Evolutionary conservation across 2,113 vertebrate species (phyloP), one percentile per base, ranked within the genome.

Genomic region (Muscicapa adusta): DNA sequence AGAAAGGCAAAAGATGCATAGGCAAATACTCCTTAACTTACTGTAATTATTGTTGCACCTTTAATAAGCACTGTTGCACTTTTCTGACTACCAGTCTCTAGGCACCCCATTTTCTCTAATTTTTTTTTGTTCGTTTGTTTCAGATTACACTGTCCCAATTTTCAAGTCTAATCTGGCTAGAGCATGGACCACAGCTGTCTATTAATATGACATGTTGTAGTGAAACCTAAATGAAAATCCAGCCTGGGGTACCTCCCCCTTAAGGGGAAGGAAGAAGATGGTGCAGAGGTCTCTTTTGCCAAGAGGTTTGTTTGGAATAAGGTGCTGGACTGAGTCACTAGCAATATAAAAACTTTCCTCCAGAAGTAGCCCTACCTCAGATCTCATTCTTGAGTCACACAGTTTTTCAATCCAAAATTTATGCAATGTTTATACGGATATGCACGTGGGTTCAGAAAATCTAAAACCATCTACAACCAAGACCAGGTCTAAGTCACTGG

Each of bases 1-100:
- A 74, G n/a, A 94, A 97, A 96, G 94, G 91, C 91, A 91, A 95
- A 95, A 81, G 83, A 89, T 15, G 71, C 11, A 31, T 93, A 95
- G 80, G 94, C 92, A 96, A 94, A 92, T 83, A 70, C 68, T 88
- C 61, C 54, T 72, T 89, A 85, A 91, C 22, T 73, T 67, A 73
- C 6, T 25, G 63, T 85, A 53, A 38, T 67, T 78, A 66, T 14
- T 47, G 62, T 61, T 90, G 88, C 81, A 89, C 77, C 89, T 91
- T 85, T 89, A 81, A 75, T 29, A 83, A 0, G 10, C 34, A 48
- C 56, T 24, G 83, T 71, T 93, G 73, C 61, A 28, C 63, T 76
- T 14, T 57, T 54, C 73, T 18, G 28, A 85, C 62, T n/a, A 78
- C 60, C 5, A 2, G 40, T 58, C 43, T 73, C 70, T 50, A 77